Evolutionary conservation across 2,113 vertebrate genomes (phyloP).

Genomic region (Heterotilapia buettikoferi): DNA sequence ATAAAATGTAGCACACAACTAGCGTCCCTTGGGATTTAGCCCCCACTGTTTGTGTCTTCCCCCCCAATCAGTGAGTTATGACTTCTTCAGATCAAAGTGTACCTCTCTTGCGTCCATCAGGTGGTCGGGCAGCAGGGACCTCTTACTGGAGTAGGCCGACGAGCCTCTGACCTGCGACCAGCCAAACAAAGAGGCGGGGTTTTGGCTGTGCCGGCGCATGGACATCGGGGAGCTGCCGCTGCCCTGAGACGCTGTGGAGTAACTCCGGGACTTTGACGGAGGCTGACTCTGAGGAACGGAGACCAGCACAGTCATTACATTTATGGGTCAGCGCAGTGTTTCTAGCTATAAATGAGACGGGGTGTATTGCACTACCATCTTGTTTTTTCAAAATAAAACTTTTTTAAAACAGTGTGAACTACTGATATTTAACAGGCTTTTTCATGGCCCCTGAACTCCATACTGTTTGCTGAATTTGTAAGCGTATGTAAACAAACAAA

Average conservation of each 20-base stretch:
- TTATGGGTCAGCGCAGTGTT: not conserved
- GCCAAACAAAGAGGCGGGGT: constrained; percentile 78
- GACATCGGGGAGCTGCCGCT: constrained; percentile 87
- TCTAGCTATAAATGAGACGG: not conserved
- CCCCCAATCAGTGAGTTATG: not conserved
- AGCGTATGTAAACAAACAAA: not conserved
- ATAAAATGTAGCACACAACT: not conserved
- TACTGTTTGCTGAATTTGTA: not conserved
- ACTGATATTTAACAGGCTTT: not conserved
- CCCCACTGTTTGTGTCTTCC: not conserved
- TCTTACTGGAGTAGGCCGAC: constrained; percentile 75
- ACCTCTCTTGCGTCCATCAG: constrained; percentile 94
- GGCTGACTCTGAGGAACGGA: constrained; percentile 82
- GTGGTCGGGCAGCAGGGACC: constrained; percentile 88
- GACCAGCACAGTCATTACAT: not conserved
- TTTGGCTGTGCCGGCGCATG: constrained; percentile 85
- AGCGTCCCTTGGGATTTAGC: not conserved
- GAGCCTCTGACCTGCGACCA: constrained; percentile 81
- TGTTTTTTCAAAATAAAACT: not conserved
- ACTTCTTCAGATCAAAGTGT: not conserved
- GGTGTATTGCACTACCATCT: not conserved
- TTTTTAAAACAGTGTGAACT: not conserved
- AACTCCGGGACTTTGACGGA: constrained; percentile 91
- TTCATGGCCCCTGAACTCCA: not conserved
- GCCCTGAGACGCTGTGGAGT: constrained; percentile 90